Evolutionary conservation across 2,113 vertebrate species (phyloP).

Genomic region (Melanerpes aurifrons): DNA sequence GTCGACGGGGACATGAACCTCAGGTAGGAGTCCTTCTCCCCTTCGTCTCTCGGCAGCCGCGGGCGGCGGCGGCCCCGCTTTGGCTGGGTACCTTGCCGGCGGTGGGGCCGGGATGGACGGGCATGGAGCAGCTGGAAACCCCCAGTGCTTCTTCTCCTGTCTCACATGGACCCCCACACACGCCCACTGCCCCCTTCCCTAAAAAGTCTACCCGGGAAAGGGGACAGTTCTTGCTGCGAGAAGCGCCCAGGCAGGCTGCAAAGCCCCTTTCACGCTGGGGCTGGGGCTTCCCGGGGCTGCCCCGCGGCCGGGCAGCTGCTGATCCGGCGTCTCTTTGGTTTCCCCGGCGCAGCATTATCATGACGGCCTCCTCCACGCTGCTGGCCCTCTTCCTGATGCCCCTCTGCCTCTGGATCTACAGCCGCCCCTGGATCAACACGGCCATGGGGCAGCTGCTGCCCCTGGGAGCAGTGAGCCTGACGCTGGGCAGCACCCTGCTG

Average conservation of each 20-base stretch:
- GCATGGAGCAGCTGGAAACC: background rate
- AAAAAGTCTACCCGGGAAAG: background rate
- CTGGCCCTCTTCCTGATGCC: constrained; percentile 95
- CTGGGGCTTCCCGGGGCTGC: background rate
- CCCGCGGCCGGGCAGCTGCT: background rate
- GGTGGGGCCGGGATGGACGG: background rate
- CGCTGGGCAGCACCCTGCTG: constrained; percentile 93
- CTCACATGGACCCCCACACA: background rate
- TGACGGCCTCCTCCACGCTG: constrained; percentile 95
- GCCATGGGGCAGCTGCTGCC: constrained; percentile 90
- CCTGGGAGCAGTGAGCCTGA: constrained; percentile 91
- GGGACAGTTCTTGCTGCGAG: background rate
- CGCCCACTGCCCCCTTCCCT: background rate
- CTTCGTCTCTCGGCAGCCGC: background rate
- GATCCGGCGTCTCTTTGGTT: background rate
- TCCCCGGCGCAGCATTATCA: constrained; percentile 85
- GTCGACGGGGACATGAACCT: constrained; percentile 97
- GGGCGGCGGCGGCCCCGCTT: background rate
- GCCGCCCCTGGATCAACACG: constrained; percentile 94
- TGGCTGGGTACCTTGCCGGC: background rate
- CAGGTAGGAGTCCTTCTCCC: constrained; percentile 78
- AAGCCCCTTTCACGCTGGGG: background rate
- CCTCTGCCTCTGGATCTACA: constrained; percentile 96
- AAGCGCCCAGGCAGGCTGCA: background rate
- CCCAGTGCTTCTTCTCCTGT: background rate